These are phyloP conservation scores for Ictalurus furcatus DNA, from an alignment of 2,113 vertebrate species.

Conservation along the genomic window DNA sequence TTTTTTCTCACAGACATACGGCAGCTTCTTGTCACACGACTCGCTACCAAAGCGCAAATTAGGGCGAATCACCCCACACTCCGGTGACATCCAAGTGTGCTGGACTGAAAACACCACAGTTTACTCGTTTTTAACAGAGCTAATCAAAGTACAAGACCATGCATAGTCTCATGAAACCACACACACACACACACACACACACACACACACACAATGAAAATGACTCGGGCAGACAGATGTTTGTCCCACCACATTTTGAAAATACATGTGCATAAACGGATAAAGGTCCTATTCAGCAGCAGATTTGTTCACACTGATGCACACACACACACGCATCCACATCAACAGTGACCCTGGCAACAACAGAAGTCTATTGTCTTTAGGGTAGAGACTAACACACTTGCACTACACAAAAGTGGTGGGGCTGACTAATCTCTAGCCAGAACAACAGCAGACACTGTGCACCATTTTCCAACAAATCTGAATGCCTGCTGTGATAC, in stretches of 20 bases:
- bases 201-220: background rate
- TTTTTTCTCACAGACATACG: slow-evolving; percentile 87
- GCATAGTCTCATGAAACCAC: background rate
- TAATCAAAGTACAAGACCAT: background rate
- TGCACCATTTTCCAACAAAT: background rate
- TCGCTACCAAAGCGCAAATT: slow-evolving; percentile 73
- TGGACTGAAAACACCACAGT: background rate
- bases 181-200: background rate
- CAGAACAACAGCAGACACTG: slow-evolving; percentile 9
- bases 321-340: slow-evolving; percentile 45
- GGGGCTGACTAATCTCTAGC: background rate
- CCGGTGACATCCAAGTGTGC: slow-evolving; percentile 54
- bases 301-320: slow-evolving; percentile 60
- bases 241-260: background rate
- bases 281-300: slow-evolving; percentile 56
- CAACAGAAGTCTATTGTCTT: slow-evolving; percentile 63
- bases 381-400: slow-evolving; percentile 5
- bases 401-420: slow-evolving; percentile 7
- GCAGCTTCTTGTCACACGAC: slow-evolving; percentile 76
- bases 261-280: slow-evolving; percentile 16
- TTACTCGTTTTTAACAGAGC: background rate
- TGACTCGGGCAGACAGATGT: background rate
- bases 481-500: background rate
- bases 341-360: slow-evolving; percentile 55
- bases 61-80: slow-evolving; percentile 81